Conservation (phyloP, 2,113 vertebrate species). For the Parus major region DNA sequence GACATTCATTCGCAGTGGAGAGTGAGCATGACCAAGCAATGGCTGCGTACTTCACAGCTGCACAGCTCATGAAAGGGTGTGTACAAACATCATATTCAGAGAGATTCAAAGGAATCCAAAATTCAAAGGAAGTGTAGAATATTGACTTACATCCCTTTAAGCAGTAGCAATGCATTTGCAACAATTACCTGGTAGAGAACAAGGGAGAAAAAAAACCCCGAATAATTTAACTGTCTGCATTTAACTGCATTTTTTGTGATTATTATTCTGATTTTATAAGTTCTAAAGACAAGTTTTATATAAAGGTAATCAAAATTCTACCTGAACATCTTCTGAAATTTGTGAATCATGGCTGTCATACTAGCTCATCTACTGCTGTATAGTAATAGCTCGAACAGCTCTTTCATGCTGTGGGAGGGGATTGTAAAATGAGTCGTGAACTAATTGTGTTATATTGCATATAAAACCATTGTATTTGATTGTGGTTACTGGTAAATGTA, state of each 20-base stretch:
- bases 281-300: neutral
- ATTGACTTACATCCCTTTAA: neutral
- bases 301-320: neutral
- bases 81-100: neutral
- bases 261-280: neutral
- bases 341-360: neutral
- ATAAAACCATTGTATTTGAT: neutral
- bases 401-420: neutral
- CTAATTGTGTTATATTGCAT: neutral
- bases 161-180: neutral
- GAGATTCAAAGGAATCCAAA: neutral
- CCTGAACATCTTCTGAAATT: neutral
- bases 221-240: neutral
- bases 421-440: neutral
- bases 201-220: neutral
- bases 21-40: constrained; percentile 98
- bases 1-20: constrained; percentile 97
- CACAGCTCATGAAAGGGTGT: constrained; percentile 98
- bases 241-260: neutral
- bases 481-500: neutral
- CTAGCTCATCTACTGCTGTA: neutral
- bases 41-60: constrained; percentile 98
- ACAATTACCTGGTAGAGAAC: neutral
- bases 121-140: neutral
- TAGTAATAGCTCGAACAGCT: neutral